Evolutionary conservation across 92 coral and sea anemone genomes (phyloP).

Genomic region (Zoanthus sociatus): DNA sequence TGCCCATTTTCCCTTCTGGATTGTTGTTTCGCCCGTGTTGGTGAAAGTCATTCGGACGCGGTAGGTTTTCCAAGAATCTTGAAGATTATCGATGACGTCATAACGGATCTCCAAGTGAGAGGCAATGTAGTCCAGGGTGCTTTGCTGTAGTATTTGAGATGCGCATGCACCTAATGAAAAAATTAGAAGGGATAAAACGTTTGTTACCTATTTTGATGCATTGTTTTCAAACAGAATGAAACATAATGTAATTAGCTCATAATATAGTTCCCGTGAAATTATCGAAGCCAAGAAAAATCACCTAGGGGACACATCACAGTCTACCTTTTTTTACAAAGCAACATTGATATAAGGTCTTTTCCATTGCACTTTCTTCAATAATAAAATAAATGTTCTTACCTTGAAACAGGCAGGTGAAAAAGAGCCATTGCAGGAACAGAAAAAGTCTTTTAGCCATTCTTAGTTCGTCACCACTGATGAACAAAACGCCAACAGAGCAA

Average conservation of each 20-base stretch:
- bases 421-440: background rate
- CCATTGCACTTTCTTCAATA: too few relatives aligned
- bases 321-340: too few relatives aligned
- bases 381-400: background rate
- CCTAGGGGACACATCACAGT: too few relatives aligned
- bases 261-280: too few relatives aligned
- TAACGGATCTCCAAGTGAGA: constrained; percentile 83
- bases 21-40: constrained; percentile 76
- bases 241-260: too few relatives aligned
- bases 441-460: background rate
- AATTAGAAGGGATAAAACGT: background rate
- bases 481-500: background rate
- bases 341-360: background rate
- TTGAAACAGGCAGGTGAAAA: background rate
- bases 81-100: constrained; percentile 90
- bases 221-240: too few relatives aligned
- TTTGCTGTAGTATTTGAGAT: constrained; percentile 67
- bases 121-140: constrained; percentile 84
- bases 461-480: background rate
- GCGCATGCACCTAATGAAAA: constrained; percentile 35
- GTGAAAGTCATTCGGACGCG: constrained; percentile 79
- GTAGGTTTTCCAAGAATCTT: constrained; percentile 86
- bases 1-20: constrained; percentile 84
- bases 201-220: background rate
- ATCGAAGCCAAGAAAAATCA: too few relatives aligned